These are phyloP conservation scores for Trichonephila clavata DNA, from an alignment of 1,140 invertebrate genomes.

Conservation along the genomic window DNA sequence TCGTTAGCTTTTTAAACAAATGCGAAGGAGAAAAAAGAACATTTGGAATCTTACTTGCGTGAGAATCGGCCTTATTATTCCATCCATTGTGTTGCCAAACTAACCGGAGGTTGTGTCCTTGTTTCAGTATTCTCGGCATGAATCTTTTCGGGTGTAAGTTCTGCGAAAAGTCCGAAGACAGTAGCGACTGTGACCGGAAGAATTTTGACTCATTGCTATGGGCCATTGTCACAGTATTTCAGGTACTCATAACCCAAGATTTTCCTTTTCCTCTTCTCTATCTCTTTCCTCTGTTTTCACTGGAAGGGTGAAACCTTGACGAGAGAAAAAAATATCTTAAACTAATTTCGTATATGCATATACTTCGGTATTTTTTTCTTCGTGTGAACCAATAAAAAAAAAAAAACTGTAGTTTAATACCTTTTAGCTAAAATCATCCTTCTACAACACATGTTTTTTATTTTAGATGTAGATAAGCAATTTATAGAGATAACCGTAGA, in stretches of 20 bases:
- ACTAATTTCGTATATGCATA: background rate
- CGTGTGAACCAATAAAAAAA: background rate
- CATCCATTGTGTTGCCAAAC: constrained; percentile 84
- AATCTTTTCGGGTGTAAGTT: constrained; percentile 99
- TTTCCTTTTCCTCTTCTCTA: background rate
- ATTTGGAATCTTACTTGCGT: no score
- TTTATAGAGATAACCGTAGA: background rate
- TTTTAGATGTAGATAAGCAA: background rate
- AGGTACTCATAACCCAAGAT: constrained; percentile 86
- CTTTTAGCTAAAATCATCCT: background rate
- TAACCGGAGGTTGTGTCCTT: constrained; percentile 72
- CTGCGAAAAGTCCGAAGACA: constrained; percentile 90
- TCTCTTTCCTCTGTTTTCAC: constrained; percentile 48
- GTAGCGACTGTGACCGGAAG: constrained; percentile 90
- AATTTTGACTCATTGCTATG: constrained; percentile 99
- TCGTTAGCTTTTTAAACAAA: no score
- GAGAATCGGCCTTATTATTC: constrained; percentile 78
- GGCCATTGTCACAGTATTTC: constrained; percentile 99
- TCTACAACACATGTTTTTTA: background rate
- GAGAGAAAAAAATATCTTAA: background rate
- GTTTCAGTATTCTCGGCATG: constrained; percentile 98
- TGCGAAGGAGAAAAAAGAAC: no score
- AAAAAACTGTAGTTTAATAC: background rate
- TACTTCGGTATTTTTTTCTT: background rate
- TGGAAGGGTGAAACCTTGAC: constrained; percentile 61